These are phyloP conservation scores for Lasioglossum pauxillum DNA, from an alignment of 2,888 invertebrate species.

Conservation along the genomic window DNA sequence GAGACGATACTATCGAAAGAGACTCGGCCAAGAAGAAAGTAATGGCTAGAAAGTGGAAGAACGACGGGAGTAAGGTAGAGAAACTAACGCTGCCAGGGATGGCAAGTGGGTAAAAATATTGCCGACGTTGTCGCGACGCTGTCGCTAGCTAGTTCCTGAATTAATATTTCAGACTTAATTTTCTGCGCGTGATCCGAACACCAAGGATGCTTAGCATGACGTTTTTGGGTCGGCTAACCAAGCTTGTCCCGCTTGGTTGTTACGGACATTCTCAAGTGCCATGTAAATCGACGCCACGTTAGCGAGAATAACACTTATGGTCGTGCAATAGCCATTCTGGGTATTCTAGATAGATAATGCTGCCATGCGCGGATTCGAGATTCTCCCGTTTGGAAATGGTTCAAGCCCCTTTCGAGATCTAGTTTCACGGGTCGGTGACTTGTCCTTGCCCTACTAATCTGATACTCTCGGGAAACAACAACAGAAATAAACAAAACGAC, in stretches of 20 bases:
- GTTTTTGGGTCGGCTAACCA: conserved; percentile 63
- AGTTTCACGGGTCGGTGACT: conserved; percentile 62
- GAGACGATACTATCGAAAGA: conserved; percentile 35
- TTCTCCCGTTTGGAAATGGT: conserved; percentile 41
- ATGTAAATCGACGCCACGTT: conserved; percentile 57
- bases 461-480: conserved; percentile 40
- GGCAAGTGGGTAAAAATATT: conserved; percentile 35
- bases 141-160: conserved; percentile 59
- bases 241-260: not conserved
- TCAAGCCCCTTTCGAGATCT: conserved; percentile 43
- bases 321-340: conserved; percentile 43
- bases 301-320: conserved; percentile 52
- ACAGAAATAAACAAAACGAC: conserved; percentile 44
- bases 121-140: conserved; percentile 36
- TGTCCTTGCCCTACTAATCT: conserved; percentile 55
- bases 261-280: conserved; percentile 21
- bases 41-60: conserved; percentile 28
- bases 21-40: conserved; percentile 23
- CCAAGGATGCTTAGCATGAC: conserved; percentile 48
- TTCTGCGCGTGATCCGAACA: conserved; percentile 66
- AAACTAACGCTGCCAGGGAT: not conserved
- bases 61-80: conserved; percentile 12
- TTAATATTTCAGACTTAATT: conserved; percentile 81
- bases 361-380: not conserved
- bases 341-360: conserved; percentile 26